Percentiles rank a stretch among this genome's conserved stretches.
These are phyloP conservation scores for Drosophila multiciliata DNA, from an alignment of 2,888 invertebrate genomes.

Conservation along the genomic window DNA sequence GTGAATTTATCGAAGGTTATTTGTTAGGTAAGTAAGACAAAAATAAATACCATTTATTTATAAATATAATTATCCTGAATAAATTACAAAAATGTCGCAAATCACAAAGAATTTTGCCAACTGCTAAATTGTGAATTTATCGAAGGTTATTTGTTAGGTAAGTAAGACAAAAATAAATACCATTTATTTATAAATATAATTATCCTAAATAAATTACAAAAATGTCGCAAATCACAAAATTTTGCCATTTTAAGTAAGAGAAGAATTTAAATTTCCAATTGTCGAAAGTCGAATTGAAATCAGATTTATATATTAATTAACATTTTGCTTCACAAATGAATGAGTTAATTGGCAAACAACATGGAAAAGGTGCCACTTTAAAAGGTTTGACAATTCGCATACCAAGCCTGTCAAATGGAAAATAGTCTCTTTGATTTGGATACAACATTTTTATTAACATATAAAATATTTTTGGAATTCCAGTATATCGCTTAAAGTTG, in stretches of 20 bases:
- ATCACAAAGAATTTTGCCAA: neutral
- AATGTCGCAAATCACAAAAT: neutral
- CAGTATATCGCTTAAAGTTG: too few species aligned
- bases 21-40: conserved; percentile 6
- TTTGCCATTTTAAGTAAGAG: neutral
- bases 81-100: neutral
- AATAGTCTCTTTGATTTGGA: too few species aligned
- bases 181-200: neutral
- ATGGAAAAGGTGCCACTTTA: too few species aligned
- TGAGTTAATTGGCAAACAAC: neutral
- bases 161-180: conserved; percentile 3
- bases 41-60: neutral
- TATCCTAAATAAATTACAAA: neutral
- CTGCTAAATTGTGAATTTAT: neutral
- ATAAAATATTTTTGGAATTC: too few species aligned
- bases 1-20: conserved; percentile 1
- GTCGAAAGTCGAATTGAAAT: neutral
- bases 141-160: conserved; percentile 6
- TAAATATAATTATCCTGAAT: neutral
- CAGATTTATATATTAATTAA: too few species aligned
- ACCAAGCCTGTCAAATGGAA: too few species aligned
- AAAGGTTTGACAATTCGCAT: too few species aligned
- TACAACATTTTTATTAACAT: too few species aligned
- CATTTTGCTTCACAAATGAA: neutral
- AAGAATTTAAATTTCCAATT: too few species aligned